Evolutionary conservation across 2,888 invertebrate genomes (phyloP).

Genomic region (Polymixis lichenea): DNA sequence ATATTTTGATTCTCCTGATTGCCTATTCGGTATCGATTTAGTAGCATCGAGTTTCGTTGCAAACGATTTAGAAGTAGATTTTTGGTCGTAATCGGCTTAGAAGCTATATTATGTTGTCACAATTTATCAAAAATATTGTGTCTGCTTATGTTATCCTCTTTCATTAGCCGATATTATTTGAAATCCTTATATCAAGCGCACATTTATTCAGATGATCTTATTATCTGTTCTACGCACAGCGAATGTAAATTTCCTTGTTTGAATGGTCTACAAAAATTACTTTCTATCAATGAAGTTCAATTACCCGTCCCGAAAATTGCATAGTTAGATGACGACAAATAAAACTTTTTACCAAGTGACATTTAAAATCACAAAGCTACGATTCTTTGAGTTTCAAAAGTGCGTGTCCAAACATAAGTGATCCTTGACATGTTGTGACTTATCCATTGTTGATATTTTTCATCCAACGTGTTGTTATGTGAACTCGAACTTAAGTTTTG

Average conservation of each 20-base stretch:
- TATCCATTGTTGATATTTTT: conserved; percentile 66
- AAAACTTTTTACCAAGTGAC: conserved; percentile 32
- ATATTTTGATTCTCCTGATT: conserved; percentile 16
- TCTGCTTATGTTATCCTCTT: background rate
- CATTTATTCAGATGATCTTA: background rate
- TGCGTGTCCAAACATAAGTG: conserved; percentile 66
- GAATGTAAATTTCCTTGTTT: background rate
- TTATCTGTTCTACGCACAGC: background rate
- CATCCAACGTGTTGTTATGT: conserved; percentile 61
- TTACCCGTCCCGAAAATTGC: background rate
- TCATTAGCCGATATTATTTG: background rate
- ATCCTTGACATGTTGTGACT: conserved; percentile 56
- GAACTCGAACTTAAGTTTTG: conserved; percentile 61
- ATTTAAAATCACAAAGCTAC: conserved; percentile 43
- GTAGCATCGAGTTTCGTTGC: conserved; percentile 38
- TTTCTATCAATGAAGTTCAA: conserved; percentile 32
- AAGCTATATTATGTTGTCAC: conserved; percentile 13
- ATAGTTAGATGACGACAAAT: conserved; percentile 28
- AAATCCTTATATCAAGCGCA: background rate
- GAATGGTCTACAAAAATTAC: background rate
- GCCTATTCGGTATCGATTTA: conserved; percentile 21
- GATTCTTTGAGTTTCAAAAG: conserved; percentile 44
- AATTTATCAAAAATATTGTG: conserved; percentile 17
- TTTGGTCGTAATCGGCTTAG: conserved; percentile 27
- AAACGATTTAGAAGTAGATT: conserved; percentile 22